phyloP scores from a whole-genome alignment of 2,113 vertebrate species.

The Alces alces region DNA sequence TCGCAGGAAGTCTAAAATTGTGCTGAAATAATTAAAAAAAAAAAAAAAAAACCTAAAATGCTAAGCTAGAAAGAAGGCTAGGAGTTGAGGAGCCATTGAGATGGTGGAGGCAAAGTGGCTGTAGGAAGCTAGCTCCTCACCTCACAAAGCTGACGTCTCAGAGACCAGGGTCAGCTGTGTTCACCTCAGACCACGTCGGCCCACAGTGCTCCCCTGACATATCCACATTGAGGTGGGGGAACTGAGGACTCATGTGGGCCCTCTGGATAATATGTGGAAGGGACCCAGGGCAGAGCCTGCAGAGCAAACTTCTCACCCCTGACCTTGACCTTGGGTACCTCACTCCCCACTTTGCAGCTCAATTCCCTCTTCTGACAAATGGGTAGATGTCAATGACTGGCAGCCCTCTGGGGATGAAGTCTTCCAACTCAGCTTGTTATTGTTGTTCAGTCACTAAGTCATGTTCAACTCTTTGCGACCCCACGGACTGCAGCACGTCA shows the following conservation, averaged over 20 bases:
- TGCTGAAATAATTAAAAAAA: not conserved
- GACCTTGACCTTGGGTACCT: not conserved
- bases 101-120: too few relatives aligned
- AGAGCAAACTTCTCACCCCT: not conserved
- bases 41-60: not conserved
- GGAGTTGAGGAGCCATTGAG: not conserved
- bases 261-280: not conserved
- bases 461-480: not conserved
- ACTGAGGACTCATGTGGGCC: not conserved
- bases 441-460: not conserved
- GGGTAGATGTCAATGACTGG: not conserved
- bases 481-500: not conserved
- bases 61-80: not conserved
- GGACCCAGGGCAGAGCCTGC: not conserved
- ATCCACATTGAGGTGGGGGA: accelerated
- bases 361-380: not conserved
- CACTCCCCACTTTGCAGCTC: not conserved
- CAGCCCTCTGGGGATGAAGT: not conserved
- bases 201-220: not conserved
- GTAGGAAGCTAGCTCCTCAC: not conserved
- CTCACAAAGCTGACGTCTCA: not conserved
- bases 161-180: not conserved
- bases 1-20: not conserved
- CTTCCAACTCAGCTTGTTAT: not conserved
- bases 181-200: not conserved